Conservation (phyloP, 2,113 vertebrate genomes). For the Puntigrus tetrazona region DNA sequence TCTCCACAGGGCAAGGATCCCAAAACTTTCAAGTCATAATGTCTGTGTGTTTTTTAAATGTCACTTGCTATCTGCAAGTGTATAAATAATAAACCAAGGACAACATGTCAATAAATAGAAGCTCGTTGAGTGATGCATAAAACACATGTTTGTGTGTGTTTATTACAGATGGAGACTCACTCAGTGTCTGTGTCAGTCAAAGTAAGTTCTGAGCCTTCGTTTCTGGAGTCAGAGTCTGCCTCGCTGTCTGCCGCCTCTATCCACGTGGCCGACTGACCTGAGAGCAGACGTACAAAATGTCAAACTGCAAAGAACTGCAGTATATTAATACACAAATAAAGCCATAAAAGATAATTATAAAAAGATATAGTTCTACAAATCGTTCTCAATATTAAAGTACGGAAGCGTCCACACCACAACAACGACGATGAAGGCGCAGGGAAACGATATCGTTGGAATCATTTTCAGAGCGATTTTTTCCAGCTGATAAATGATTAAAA, state of each 20-base stretch:
- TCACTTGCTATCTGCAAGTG: not conserved
- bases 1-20: not conserved
- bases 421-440: too few relatives aligned
- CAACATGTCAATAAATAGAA: not conserved
- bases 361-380: too few relatives aligned
- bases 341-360: too few relatives aligned
- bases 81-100: not conserved
- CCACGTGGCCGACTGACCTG: conserved; percentile 50
- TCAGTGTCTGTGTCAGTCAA: conserved; percentile 74
- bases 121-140: not conserved
- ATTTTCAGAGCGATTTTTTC: too few relatives aligned
- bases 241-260: conserved; percentile 61
- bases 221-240: conserved; percentile 59
- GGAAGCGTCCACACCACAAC: too few relatives aligned
- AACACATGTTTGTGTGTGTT: not conserved
- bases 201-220: conserved; percentile 65
- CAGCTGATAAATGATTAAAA: too few relatives aligned
- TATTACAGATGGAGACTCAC: conserved; percentile 63
- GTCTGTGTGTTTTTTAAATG: not conserved
- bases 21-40: not conserved
- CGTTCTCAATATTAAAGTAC: too few relatives aligned
- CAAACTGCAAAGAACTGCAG: not conserved
- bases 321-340: not conserved
- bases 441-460: too few relatives aligned
- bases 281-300: conserved; percentile 13